These are phyloP conservation scores for Percopsis transmontana DNA, from an alignment of 2,113 vertebrate genomes.

Conservation along the genomic window DNA sequence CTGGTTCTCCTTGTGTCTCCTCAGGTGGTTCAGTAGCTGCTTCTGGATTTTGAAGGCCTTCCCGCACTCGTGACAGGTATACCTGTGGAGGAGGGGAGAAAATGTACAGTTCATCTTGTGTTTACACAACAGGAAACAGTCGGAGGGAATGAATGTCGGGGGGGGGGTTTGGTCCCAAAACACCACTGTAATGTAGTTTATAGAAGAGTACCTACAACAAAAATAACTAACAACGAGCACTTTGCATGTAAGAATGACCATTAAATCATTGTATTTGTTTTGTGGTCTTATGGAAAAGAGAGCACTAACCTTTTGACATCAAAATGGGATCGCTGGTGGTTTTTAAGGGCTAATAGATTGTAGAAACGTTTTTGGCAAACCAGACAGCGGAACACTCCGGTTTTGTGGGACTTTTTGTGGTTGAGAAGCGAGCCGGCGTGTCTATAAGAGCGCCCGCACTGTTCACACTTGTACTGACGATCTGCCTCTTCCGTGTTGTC, in stretches of 20 bases:
- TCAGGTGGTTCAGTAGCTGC: slow-evolving; percentile 85
- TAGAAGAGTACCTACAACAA: neutral
- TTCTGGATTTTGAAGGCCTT: slow-evolving; percentile 88
- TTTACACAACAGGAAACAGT: slow-evolving; percentile 21
- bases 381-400: slow-evolving; percentile 85
- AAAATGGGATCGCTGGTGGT: slow-evolving; percentile 88
- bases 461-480: slow-evolving; percentile 83
- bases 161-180: slow-evolving; percentile 3
- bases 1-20: slow-evolving; percentile 80
- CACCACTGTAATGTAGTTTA: neutral
- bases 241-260: neutral
- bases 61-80: slow-evolving; percentile 80
- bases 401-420: slow-evolving; percentile 90
- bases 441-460: slow-evolving; percentile 88
- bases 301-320: slow-evolving; percentile 82
- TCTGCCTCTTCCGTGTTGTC: slow-evolving; percentile 26
- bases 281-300: neutral
- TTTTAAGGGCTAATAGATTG: slow-evolving; percentile 89
- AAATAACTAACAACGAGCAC: neutral
- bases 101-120: slow-evolving; percentile 9
- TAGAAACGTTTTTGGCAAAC: slow-evolving; percentile 90
- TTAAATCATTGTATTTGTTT: neutral
- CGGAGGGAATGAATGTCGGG: neutral
- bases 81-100: slow-evolving; percentile 52
- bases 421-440: slow-evolving; percentile 88